These are phyloP conservation scores for Dysmachus trigonus DNA, from an alignment of 2,888 invertebrate species.

Conservation along the genomic window DNA sequence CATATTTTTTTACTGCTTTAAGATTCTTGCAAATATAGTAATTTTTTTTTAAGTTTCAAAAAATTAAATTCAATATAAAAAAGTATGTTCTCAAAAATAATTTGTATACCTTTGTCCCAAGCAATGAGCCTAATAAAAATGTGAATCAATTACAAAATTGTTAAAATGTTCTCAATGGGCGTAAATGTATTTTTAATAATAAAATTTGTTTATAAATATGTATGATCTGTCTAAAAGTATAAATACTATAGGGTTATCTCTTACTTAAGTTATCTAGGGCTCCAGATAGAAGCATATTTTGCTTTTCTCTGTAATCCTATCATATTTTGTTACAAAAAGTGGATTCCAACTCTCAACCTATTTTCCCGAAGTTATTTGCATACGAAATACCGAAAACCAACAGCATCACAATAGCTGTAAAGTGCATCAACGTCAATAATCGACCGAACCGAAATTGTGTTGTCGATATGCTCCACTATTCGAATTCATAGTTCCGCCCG, in stretches of 20 bases:
- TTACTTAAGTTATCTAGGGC: neutral
- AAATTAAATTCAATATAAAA: too few species aligned
- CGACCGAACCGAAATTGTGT: neutral
- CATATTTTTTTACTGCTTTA: too few species aligned
- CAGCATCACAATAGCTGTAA: neutral
- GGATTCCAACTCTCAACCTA: neutral
- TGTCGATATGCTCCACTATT: neutral
- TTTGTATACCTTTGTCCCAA: too few species aligned
- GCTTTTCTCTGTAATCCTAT: neutral
- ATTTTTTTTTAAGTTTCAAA: too few species aligned
- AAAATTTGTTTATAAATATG: neutral
- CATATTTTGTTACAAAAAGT: neutral
- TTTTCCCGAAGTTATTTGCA: neutral
- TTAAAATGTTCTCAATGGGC: too few species aligned
- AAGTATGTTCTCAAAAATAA: too few species aligned
- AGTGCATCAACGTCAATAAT: neutral
- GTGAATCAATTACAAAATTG: too few species aligned
- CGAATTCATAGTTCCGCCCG: neutral
- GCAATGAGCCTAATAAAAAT: too few species aligned
- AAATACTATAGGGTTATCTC: neutral
- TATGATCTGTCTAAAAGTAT: neutral
- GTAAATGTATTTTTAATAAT: neutral
- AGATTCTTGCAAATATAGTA: too few species aligned
- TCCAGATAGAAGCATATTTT: neutral
- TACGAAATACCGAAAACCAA: neutral